Evolutionary conservation across 2,888 invertebrate genomes (phyloP).

Genomic region (Furcula furcula): DNA sequence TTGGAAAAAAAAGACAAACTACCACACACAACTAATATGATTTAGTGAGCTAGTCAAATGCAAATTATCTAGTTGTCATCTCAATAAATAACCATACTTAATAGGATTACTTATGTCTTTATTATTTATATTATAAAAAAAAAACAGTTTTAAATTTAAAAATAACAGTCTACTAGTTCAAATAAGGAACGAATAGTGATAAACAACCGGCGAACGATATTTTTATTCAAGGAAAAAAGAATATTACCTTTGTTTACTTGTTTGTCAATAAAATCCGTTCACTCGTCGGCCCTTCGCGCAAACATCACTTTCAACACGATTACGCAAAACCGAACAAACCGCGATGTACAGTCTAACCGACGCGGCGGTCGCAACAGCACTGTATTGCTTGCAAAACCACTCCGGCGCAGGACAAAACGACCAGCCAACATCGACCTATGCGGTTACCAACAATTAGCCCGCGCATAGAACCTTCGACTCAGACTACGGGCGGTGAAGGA

Average conservation of each 20-base stretch:
- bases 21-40: too few species aligned
- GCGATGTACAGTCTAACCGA: constrained; percentile 29
- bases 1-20: too few species aligned
- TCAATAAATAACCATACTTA: too few species aligned
- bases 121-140: too few species aligned
- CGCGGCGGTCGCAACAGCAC: constrained; percentile 31
- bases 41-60: too few species aligned
- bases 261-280: constrained; percentile 22
- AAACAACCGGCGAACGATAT: too few species aligned
- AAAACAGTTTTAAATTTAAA: too few species aligned
- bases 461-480: not conserved
- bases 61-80: too few species aligned
- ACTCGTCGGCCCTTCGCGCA: constrained; percentile 14
- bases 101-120: too few species aligned
- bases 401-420: constrained; percentile 32
- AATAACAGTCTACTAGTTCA: too few species aligned
- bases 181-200: too few species aligned
- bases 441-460: constrained; percentile 7
- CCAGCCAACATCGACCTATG: constrained; percentile 22
- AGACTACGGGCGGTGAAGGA: constrained; percentile 1
- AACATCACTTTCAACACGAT: constrained; percentile 27
- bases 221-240: too few species aligned
- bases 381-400: constrained; percentile 39
- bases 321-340: constrained; percentile 9
- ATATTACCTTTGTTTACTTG: constrained; percentile 18